Evolutionary conservation across 2,888 invertebrate species (phyloP).

Genomic region (Sinodicranocentrus sp.): DNA sequence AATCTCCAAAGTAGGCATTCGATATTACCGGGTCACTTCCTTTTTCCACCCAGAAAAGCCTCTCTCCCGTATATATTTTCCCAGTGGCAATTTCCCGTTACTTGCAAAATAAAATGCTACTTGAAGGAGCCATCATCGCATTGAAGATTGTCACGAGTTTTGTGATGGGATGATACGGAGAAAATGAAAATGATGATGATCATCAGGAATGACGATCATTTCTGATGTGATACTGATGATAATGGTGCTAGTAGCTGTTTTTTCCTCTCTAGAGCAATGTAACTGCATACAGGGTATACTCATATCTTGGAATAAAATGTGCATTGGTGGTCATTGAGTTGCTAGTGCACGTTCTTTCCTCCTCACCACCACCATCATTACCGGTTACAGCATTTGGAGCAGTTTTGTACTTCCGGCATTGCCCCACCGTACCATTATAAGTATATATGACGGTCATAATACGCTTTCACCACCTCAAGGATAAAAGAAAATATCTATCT

Average conservation of each 20-base stretch:
- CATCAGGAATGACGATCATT: slow-evolving; percentile 3
- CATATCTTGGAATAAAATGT: slow-evolving; percentile 1
- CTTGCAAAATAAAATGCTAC: too few relatives aligned
- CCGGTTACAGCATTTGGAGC: background rate
- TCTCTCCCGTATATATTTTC: too few relatives aligned
- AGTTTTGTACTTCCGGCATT: background rate
- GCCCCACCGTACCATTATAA: background rate
- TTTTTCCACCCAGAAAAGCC: too few relatives aligned
- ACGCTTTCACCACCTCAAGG: background rate
- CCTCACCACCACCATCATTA: slow-evolving; percentile 20
- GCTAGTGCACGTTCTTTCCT: slow-evolving; percentile 36
- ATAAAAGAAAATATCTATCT: too few relatives aligned
- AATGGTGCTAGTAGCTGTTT: slow-evolving; percentile 1
- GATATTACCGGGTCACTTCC: too few relatives aligned
- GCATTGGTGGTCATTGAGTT: slow-evolving; percentile 52
- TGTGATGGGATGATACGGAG: slow-evolving; percentile 12
- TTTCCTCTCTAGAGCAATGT: background rate
- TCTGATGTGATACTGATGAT: slow-evolving; percentile 42
- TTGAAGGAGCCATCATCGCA: background rate
- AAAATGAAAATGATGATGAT: slow-evolving; percentile 51
- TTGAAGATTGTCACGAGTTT: slow-evolving; percentile 13
- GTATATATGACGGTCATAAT: slow-evolving; percentile 2
- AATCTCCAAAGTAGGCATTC: too few relatives aligned
- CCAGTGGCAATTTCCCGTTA: too few relatives aligned
- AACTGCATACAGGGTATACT: background rate